phyloP scores from a whole-genome alignment of 2,888 invertebrate species.

The Nemapogon koenigi region DNA sequence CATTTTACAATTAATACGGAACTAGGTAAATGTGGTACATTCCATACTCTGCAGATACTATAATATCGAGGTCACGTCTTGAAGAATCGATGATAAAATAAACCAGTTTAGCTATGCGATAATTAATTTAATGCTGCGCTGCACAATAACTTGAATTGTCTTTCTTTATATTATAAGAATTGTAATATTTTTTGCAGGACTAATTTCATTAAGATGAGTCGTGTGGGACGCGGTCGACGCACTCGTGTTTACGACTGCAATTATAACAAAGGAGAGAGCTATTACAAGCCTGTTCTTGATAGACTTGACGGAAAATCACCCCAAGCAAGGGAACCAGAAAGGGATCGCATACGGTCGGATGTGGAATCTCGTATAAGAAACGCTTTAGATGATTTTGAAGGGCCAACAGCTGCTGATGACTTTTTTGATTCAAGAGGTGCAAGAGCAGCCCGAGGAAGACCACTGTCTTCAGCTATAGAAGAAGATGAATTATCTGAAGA shows the following conservation, averaged over 20 bases:
- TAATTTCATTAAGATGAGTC: conserved; percentile 50
- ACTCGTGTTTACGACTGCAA: conserved; percentile 87
- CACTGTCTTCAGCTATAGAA: conserved; percentile 47
- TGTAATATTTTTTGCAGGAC: conserved; percentile 15
- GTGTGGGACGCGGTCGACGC: conserved; percentile 69
- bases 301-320: conserved; percentile 73
- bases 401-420: conserved; percentile 44
- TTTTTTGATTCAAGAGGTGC: conserved; percentile 71
- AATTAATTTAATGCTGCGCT: too few species aligned
- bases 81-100: too few species aligned
- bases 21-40: too few species aligned
- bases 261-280: conserved; percentile 84
- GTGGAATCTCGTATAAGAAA: conserved; percentile 43
- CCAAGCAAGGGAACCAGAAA: conserved; percentile 38
- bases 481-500: conserved; percentile 56
- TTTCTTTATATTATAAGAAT: too few species aligned
- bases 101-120: too few species aligned
- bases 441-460: conserved; percentile 50
- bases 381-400: conserved; percentile 38
- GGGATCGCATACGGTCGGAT: conserved; percentile 36
- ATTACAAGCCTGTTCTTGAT: conserved; percentile 80
- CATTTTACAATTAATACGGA: too few species aligned
- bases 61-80: too few species aligned
- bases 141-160: neutral
- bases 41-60: too few species aligned